Evolutionary conservation across 2,888 invertebrate genomes (phyloP).

Genomic region (Brenthis ino): DNA sequence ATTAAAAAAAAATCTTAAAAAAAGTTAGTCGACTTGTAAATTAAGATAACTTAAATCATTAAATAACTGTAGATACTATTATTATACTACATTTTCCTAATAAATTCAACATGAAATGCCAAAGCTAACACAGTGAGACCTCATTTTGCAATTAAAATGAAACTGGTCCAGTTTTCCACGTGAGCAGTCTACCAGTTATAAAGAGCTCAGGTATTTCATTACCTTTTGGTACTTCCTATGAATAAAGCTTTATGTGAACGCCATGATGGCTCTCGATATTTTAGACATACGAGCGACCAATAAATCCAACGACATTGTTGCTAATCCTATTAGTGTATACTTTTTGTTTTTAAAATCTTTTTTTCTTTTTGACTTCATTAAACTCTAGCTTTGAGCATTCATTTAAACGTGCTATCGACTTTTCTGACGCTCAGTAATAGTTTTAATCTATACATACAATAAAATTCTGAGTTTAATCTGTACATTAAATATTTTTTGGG

Average conservation of each 20-base stretch:
- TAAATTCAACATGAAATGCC: constrained; percentile 44
- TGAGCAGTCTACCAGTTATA: constrained; percentile 46
- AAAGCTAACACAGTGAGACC: constrained; percentile 48
- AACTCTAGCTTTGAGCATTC: background rate
- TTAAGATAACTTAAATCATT: too few relatives aligned
- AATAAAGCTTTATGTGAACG: constrained; percentile 38
- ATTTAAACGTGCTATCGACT: background rate
- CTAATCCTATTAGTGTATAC: constrained; percentile 25
- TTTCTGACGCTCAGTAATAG: too few relatives aligned
- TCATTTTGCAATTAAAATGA: constrained; percentile 60
- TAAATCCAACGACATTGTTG: constrained; percentile 15
- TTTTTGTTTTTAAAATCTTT: constrained; percentile 14
- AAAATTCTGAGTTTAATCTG: too few relatives aligned
- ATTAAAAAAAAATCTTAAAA: too few relatives aligned
- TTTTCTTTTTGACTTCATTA: background rate
- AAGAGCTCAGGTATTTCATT: constrained; percentile 52
- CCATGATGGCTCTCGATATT: constrained; percentile 40
- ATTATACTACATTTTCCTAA: background rate
- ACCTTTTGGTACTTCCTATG: constrained; percentile 42
- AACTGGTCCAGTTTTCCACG: constrained; percentile 47
- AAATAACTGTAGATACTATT: too few relatives aligned
- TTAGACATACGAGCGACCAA: constrained; percentile 25
- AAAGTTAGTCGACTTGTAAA: too few relatives aligned
- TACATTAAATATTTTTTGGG: too few relatives aligned
- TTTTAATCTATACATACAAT: too few relatives aligned